These are phyloP conservation scores for human (Homo sapiens) DNA, from an alignment of 2,113 vertebrate species.

Conservation along the genomic window DNA sequence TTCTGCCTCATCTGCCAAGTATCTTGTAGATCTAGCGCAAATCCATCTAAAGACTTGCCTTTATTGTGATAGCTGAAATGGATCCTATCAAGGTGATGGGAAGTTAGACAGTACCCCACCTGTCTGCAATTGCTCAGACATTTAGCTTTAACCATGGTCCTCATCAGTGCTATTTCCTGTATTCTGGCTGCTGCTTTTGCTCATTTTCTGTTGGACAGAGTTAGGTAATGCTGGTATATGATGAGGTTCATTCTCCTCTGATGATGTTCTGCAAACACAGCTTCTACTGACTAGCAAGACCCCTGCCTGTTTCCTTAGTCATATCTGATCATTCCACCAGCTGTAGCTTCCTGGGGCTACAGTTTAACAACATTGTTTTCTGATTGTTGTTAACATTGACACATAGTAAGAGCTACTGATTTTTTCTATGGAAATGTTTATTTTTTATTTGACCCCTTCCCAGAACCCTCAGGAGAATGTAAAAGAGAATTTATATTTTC, in stretches of 20 bases:
- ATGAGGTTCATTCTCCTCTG: neutral
- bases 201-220: neutral
- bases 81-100: neutral
- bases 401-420: neutral
- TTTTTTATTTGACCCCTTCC: neutral
- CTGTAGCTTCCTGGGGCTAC: neutral
- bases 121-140: neutral
- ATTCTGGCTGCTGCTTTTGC: neutral
- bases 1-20: neutral
- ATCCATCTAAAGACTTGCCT: neutral
- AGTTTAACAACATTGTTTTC: neutral
- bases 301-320: neutral
- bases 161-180: neutral
- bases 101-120: fast-evolving
- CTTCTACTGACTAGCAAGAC: neutral
- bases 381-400: neutral
- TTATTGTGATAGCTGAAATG: no score
- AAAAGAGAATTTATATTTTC: neutral
- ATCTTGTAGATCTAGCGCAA: neutral
- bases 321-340: fast-evolving
- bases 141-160: neutral
- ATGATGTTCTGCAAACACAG: neutral
- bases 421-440: neutral
- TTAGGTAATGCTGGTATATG: no score
- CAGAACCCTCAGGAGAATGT: neutral